phyloP scores from a whole-genome alignment of 2,888 invertebrate genomes.

The Drosophila diplacantha region DNA sequence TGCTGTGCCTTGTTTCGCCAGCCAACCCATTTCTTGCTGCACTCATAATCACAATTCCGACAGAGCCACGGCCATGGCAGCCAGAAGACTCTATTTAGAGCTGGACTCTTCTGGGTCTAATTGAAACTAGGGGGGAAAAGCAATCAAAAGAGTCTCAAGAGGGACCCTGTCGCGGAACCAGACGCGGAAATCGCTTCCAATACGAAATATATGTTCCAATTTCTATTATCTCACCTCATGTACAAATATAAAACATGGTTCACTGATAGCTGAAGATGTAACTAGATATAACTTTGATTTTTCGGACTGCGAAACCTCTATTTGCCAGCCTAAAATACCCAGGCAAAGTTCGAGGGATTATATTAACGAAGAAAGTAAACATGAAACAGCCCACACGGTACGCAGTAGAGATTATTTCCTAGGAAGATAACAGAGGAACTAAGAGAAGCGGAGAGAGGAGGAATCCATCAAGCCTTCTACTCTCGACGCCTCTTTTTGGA shows the following conservation, averaged over 20 bases:
- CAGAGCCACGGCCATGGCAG: slow-evolving; percentile 4
- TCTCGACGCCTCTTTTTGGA: slow-evolving; percentile 1
- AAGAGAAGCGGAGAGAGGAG: neutral
- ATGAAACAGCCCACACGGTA: neutral
- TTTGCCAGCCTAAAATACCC: neutral
- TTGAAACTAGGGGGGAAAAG: slow-evolving; percentile 21
- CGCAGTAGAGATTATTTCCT: neutral
- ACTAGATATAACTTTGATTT: slow-evolving; percentile 9
- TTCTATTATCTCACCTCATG: slow-evolving; percentile 11
- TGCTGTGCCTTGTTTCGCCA: slow-evolving; percentile 32
- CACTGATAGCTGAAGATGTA: slow-evolving; percentile 12
- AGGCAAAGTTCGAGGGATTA: slow-evolving; percentile 6
- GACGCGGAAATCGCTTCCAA: slow-evolving; percentile 10
- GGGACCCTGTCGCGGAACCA: slow-evolving; percentile 19
- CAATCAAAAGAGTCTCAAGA: slow-evolving; percentile 37
- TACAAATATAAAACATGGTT: slow-evolving; percentile 6
- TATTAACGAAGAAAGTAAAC: slow-evolving; percentile 19
- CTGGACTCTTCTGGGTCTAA: slow-evolving; percentile 26
- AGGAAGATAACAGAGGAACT: slow-evolving; percentile 3
- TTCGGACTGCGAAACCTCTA: neutral
- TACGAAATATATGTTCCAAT: slow-evolving; percentile 17
- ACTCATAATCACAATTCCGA: slow-evolving; percentile 32
- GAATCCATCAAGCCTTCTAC: slow-evolving; percentile 13
- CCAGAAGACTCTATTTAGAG: slow-evolving; percentile 13
- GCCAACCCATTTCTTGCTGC: slow-evolving; percentile 37